Percentiles rank a stretch among this genome's conserved stretches.
phyloP scores from a whole-genome alignment of 2,113 vertebrate genomes.

The Trogon surrucura region DNA sequence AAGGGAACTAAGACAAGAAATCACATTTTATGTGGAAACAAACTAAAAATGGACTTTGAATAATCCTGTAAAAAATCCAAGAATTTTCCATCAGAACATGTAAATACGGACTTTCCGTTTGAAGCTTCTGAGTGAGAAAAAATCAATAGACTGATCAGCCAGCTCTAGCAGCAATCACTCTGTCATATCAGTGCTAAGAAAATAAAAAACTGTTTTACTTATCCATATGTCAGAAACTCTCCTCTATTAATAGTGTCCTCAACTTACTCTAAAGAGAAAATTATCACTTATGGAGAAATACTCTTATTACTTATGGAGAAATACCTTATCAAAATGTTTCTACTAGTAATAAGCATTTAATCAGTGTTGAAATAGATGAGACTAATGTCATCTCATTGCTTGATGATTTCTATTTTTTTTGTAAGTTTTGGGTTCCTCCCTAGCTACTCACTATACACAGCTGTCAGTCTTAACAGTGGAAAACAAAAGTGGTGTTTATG shows the following conservation, averaged over 20 bases:
- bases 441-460: not conserved
- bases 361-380: not conserved
- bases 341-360: not conserved
- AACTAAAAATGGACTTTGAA: not conserved
- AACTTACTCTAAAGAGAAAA: not conserved
- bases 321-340: not conserved
- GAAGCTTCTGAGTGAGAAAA: not conserved
- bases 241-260: not conserved
- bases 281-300: not conserved
- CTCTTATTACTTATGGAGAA: not conserved
- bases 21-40: not conserved
- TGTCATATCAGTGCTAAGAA: not conserved
- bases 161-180: not conserved
- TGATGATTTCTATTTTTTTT: not conserved
- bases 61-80: not conserved
- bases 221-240: not conserved
- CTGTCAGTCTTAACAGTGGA: not conserved
- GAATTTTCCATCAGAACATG: not conserved
- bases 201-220: not conserved
- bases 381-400: not conserved
- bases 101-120: not conserved
- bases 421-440: not conserved
- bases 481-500: not conserved
- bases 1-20: not conserved
- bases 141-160: not conserved